Conservation (phyloP, 64 coral and sea anemone genomes). For the Montipora efflorescens region DNA sequence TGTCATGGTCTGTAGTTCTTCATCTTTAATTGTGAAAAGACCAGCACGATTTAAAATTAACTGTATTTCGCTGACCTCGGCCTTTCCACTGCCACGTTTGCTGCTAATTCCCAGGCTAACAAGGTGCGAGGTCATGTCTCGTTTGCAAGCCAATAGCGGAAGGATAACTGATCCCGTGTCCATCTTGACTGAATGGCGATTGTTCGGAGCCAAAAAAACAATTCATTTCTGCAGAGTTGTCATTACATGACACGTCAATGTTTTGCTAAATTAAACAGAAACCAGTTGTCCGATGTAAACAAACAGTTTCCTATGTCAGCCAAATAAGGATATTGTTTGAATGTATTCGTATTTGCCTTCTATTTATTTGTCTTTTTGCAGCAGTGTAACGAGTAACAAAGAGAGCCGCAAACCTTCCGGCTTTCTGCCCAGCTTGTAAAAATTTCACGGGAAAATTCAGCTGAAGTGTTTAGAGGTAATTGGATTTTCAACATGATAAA, state of each 20-base stretch:
- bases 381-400: background rate
- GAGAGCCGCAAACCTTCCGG: too few species aligned
- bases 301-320: background rate
- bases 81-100: constrained; percentile 53
- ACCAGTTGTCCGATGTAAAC: background rate
- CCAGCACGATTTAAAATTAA: constrained; percentile 61
- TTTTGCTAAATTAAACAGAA: background rate
- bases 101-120: constrained; percentile 44
- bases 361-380: background rate
- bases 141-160: constrained; percentile 45
- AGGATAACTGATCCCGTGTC: constrained; percentile 40
- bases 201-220: constrained; percentile 34
- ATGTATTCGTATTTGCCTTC: background rate
- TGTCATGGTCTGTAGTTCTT: background rate
- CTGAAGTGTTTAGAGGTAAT: too few species aligned
- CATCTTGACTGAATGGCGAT: constrained; percentile 5
- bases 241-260: background rate
- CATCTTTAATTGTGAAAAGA: background rate
- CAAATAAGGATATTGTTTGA: background rate
- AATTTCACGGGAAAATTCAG: too few species aligned
- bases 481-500: too few species aligned
- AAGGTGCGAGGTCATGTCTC: constrained; percentile 24
- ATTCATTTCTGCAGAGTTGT: constrained; percentile 2
- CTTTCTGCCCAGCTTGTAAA: too few species aligned
- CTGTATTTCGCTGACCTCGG: constrained; percentile 37